Conservation (phyloP, 1,140 invertebrate species). For the Aporrectodea caliginosa region DNA sequence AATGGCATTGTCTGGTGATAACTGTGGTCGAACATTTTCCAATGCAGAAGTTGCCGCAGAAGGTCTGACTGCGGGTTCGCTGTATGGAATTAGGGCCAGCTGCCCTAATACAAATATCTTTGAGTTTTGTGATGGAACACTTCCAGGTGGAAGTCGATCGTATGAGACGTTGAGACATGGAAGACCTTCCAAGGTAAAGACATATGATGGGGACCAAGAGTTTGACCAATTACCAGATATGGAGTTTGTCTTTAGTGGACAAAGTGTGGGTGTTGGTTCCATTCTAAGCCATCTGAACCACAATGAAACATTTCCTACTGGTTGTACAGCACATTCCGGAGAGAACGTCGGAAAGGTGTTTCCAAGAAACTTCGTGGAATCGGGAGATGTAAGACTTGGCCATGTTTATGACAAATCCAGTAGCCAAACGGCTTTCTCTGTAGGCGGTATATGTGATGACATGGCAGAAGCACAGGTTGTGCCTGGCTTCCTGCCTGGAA, state of each 20-base stretch:
- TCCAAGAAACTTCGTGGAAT: neutral
- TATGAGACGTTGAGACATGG: neutral
- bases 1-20: neutral
- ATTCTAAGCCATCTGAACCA: neutral
- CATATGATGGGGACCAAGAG: neutral
- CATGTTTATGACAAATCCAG: neutral
- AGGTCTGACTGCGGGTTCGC: neutral
- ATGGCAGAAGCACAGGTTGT: neutral
- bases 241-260: neutral
- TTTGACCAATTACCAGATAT: neutral
- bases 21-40: neutral
- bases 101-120: neutral
- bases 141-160: neutral
- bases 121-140: neutral
- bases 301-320: neutral
- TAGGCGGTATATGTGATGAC: neutral
- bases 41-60: neutral
- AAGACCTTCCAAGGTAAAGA: neutral
- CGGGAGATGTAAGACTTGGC: neutral
- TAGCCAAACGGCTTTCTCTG: neutral
- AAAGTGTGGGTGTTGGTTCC: neutral
- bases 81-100: neutral
- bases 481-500: too few relatives aligned
- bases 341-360: too few relatives aligned
- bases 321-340: neutral